These are phyloP conservation scores for Bettongia penicillata DNA, from an alignment of 2,113 vertebrate species.

Conservation along the genomic window DNA sequence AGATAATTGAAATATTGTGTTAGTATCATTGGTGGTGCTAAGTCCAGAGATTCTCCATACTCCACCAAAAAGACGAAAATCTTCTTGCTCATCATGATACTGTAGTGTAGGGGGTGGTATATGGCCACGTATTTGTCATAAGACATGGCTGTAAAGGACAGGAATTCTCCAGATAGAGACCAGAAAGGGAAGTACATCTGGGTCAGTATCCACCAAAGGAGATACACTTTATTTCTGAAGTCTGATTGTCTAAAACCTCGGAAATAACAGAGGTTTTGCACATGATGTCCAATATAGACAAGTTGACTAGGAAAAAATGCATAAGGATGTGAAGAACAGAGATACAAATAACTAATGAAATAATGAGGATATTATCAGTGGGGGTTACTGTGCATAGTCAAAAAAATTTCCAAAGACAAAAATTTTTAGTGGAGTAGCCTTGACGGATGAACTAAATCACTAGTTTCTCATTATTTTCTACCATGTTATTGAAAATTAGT, in stretches of 20 bases:
- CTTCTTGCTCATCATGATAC: slow-evolving; percentile 21
- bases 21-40: slow-evolving; percentile 14
- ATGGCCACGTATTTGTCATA: slow-evolving; percentile 62
- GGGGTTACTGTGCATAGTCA: not conserved
- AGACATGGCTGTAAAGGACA: slow-evolving; percentile 57
- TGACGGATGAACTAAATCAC: not conserved
- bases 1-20: slow-evolving; percentile 15
- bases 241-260: slow-evolving; percentile 43
- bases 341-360: not conserved
- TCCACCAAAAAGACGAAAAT: slow-evolving; percentile 10
- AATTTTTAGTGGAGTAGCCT: not conserved
- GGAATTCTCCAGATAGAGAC: not conserved
- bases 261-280: slow-evolving; percentile 49
- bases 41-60: not conserved
- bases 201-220: slow-evolving; percentile 51
- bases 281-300: slow-evolving; percentile 47
- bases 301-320: slow-evolving; percentile 52
- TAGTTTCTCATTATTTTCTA: not conserved
- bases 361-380: slow-evolving; percentile 1
- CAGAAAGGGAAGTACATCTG: slow-evolving; percentile 61
- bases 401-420: not conserved
- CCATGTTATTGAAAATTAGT: not conserved
- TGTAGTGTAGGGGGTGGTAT: slow-evolving; percentile 32
- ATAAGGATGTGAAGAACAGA: slow-evolving; percentile 24
- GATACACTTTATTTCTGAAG: not conserved